These are phyloP conservation scores for Eretmocerus hayati DNA, from an alignment of 2,888 invertebrate species.

Conservation along the genomic window DNA sequence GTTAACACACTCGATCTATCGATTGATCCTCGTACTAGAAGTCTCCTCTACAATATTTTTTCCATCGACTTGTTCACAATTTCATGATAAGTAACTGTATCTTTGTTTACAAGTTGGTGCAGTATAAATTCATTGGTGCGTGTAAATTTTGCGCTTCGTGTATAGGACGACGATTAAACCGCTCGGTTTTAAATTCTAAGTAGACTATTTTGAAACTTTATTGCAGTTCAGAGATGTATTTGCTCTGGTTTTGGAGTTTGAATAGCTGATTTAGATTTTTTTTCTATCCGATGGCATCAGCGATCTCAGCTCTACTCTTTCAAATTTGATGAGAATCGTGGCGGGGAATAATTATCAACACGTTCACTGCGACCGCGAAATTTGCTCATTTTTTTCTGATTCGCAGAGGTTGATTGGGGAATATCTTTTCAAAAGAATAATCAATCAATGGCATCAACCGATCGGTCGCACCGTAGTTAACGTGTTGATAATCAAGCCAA, in stretches of 20 bases:
- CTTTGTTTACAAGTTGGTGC: slow-evolving; percentile 25
- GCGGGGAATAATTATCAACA: slow-evolving; percentile 14
- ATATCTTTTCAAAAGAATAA: no score
- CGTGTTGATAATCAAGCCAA: no score
- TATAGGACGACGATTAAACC: slow-evolving; percentile 31
- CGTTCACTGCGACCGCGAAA: no score
- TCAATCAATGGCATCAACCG: no score
- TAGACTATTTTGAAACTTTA: slow-evolving; percentile 28
- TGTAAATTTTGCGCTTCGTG: slow-evolving; percentile 33
- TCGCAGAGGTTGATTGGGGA: no score
- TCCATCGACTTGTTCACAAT: slow-evolving; percentile 4
- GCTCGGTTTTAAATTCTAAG: slow-evolving; percentile 28
- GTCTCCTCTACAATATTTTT: not conserved
- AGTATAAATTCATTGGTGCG: slow-evolving; percentile 31
- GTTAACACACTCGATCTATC: slow-evolving; percentile 13
- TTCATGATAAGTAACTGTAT: slow-evolving; percentile 12
- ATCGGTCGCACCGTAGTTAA: no score
- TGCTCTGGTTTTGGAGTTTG: slow-evolving; percentile 12
- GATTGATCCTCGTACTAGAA: slow-evolving; percentile 1
- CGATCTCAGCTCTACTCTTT: slow-evolving; percentile 10
- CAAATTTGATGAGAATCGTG: slow-evolving; percentile 5
- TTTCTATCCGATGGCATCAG: not conserved
- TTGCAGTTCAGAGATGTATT: slow-evolving; percentile 18
- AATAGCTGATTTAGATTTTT: slow-evolving; percentile 5
- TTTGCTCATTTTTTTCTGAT: no score